A percentile compares a stretch with the other conserved stretches of the same genome.
Conservation (phyloP, 2,888 invertebrate species). For the Panopea generosa region DNA sequence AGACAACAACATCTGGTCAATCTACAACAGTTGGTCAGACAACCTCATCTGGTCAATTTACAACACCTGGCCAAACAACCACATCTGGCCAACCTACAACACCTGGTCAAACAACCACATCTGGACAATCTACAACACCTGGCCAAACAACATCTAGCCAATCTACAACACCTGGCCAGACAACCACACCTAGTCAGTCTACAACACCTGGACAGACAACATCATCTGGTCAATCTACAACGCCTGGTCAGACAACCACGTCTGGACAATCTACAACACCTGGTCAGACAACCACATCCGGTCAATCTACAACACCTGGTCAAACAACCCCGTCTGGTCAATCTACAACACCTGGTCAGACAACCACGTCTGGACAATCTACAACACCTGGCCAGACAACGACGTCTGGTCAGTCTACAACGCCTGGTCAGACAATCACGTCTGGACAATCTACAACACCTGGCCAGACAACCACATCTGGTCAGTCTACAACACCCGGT, state of each 20-base stretch:
- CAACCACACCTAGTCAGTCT: constrained; percentile 5
- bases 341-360: too few species aligned
- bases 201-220: constrained; percentile 8
- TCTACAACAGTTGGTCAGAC: neutral
- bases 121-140: neutral
- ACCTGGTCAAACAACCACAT: too few species aligned
- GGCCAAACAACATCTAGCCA: neutral
- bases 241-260: constrained; percentile 2
- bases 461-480: too few species aligned
- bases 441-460: too few species aligned
- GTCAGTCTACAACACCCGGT: too few species aligned
- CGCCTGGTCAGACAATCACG: too few species aligned
- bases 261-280: constrained; percentile 2
- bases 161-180: too few species aligned
- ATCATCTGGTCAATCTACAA: constrained; percentile 1
- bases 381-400: neutral
- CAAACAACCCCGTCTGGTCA: neutral
- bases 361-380: neutral
- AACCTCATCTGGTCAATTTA: neutral
- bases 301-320: constrained; percentile 8
- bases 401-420: neutral
- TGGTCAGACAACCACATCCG: constrained; percentile 7
- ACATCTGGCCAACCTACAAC: constrained; percentile 9
- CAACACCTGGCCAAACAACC: constrained; percentile 4
- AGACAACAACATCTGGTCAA: neutral